Base-by-base conservation (phyloP, 2,888 invertebrate species). In the Coenonympha arcania region DNA sequence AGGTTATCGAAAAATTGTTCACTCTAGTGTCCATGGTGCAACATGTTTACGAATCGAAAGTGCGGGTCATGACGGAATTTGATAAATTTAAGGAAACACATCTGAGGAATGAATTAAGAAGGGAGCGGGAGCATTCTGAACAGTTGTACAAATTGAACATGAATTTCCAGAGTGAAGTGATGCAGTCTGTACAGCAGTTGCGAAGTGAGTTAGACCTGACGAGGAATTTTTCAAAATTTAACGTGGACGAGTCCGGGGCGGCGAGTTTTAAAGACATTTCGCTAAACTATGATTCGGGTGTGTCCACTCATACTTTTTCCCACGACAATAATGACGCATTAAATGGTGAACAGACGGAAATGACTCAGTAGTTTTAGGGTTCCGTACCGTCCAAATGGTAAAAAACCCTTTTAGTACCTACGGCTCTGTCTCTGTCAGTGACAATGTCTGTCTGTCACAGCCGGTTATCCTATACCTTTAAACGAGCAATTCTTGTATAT, bases 51-150 rank as follows among this genome's bases (percentile, higher is more conserved):
- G 86, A 86, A 62, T 83, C 86, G 3, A 86, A 86, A 65, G 83
- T 85, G 26, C 71, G 86, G 54, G 66, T 85, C 3, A 80, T 82
- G 79, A 71, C 75, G 0, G 86, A 86, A 43, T 83, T 74, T 44
- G 86, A 86, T 8, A 85, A 81, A 60, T 84, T 71, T 52, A 86
- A 86, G 48, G 86, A 86, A 8, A 80, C 73, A 0, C 78, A 85
- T 50, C 63, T 79, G 63, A 84, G 71, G 50, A 84, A 79, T 44
- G 86, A 86, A 56, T 54, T 72, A 0, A 67, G 85, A 61, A 71
- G 81, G 58, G 85, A 86, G 50, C 80, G 76, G 24, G 86, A 86
- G 24, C 79, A 86, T 61, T 79, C 86, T 0, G 86, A 85, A 48
- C 85, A 85, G 50, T 52, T 86, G 31, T 86, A 85, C 54, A 86